phyloP scores from a whole-genome alignment of 2,113 vertebrate genomes.

The Apteryx mantelli region DNA sequence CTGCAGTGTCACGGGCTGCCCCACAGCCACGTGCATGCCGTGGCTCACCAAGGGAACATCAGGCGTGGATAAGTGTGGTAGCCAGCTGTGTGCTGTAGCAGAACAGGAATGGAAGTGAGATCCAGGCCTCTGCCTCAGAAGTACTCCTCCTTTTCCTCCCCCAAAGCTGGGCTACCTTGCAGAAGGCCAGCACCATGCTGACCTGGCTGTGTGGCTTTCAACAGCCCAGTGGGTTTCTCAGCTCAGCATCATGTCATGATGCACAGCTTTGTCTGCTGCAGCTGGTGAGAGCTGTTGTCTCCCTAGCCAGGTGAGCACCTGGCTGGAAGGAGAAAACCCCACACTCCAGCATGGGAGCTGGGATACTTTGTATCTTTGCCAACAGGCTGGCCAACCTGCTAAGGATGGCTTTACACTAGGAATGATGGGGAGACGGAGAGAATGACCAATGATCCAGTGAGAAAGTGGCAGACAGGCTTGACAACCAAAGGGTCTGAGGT shows the following conservation, averaged over 20 bases:
- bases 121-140: background rate
- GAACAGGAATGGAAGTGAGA: background rate
- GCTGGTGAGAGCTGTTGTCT: background rate
- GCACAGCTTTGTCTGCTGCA: background rate
- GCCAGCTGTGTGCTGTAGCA: accelerated
- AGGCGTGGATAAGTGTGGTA: background rate
- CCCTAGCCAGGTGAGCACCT: background rate
- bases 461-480: background rate
- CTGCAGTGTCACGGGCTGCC: background rate
- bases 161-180: background rate
- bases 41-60: background rate
- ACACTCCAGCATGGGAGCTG: accelerated
- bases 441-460: background rate
- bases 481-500: background rate
- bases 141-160: background rate
- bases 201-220: background rate
- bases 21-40: background rate
- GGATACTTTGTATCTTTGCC: background rate
- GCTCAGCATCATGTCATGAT: background rate
- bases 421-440: background rate
- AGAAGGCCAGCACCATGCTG: background rate
- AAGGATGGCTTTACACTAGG: background rate
- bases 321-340: background rate
- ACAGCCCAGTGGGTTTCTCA: background rate
- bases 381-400: background rate